phyloP scores from a whole-genome alignment of 1,140 invertebrate species.

The Drosophila azteca region DNA sequence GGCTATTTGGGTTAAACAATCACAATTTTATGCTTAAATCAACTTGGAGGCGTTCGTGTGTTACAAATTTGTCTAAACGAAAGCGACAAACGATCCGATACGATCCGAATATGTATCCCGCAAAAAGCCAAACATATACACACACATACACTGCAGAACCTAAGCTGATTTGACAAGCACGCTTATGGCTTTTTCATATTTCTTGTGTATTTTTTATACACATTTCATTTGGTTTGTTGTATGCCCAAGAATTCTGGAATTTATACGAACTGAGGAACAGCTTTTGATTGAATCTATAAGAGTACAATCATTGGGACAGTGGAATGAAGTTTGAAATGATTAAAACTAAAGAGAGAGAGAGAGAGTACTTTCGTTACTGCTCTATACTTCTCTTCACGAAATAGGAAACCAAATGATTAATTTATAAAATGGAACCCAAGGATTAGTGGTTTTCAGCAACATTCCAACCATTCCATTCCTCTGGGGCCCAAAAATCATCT shows the following conservation, averaged over 20 bases:
- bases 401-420: no score
- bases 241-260: constrained; percentile 12
- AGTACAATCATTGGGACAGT: background rate
- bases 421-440: no score
- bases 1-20: constrained; percentile 76
- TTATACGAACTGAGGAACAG: background rate
- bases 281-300: background rate
- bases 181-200: constrained; percentile 43
- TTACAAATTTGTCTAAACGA: constrained; percentile 67
- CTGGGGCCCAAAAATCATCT: background rate
- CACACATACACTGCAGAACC: constrained; percentile 20
- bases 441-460: background rate
- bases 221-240: constrained; percentile 11
- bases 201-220: background rate
- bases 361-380: no score
- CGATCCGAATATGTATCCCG: constrained; percentile 19
- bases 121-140: constrained; percentile 6
- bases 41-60: constrained; percentile 72
- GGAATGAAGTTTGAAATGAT: background rate
- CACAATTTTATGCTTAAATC: constrained; percentile 66
- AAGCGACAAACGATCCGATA: constrained; percentile 26
- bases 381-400: no score
- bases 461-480: constrained; percentile 33
- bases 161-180: constrained; percentile 69
- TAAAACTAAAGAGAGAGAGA: no score